These are phyloP conservation scores for Pseudochirops cupreus DNA, from an alignment of 2,797 vertebrate genomes.

Conservation along the genomic window DNA sequence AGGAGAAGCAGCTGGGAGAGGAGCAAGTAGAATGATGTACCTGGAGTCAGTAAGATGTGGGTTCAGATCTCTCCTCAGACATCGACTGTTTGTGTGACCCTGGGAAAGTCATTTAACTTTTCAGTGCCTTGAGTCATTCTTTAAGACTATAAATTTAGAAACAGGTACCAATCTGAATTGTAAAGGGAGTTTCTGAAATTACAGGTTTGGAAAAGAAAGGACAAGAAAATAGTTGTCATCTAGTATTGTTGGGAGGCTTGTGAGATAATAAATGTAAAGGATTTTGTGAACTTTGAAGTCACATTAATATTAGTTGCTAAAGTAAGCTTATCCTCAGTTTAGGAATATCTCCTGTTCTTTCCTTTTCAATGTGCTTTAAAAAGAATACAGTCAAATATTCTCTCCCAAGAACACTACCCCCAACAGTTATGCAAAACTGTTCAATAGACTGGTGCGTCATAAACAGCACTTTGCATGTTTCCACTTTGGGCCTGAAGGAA, in stretches of 20 bases:
- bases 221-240: not conserved
- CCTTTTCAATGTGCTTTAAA: not conserved
- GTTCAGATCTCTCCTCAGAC: not conserved
- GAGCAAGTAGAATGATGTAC: not conserved
- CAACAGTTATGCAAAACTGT: not conserved
- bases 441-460: not conserved
- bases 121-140: not conserved
- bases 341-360: not conserved
- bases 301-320: not conserved
- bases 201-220: not conserved
- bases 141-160: not conserved
- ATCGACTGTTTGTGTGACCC: not conserved
- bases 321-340: not conserved
- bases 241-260: not conserved
- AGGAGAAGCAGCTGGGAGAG: not conserved
- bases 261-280: not conserved
- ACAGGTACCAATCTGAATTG: not conserved
- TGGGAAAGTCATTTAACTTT: not conserved
- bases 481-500: not conserved
- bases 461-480: not conserved
- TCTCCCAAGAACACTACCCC: not conserved
- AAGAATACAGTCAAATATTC: not conserved
- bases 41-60: not conserved
- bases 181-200: not conserved
- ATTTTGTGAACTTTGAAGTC: not conserved